These are phyloP conservation scores for Hypsopygia costalis DNA, from an alignment of 2,888 invertebrate genomes.

Conservation along the genomic window DNA sequence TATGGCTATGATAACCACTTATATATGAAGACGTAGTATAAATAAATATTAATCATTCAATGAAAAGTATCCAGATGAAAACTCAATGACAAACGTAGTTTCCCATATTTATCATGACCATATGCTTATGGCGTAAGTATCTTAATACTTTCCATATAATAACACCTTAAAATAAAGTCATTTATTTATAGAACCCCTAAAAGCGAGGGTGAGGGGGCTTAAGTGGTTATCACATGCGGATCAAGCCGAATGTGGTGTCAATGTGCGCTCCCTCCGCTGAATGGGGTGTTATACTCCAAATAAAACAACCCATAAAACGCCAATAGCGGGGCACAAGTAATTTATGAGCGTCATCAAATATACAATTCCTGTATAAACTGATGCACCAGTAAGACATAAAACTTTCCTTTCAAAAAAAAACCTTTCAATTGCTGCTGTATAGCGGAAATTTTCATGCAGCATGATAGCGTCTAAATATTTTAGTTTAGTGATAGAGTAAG, in stretches of 20 bases:
- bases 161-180: constrained; percentile 30
- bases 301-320: constrained; percentile 8
- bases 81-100: constrained; percentile 1
- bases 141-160: constrained; percentile 16
- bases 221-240: constrained; percentile 24
- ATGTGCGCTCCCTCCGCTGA: constrained; percentile 15
- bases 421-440: too few species aligned
- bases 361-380: background rate
- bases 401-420: too few species aligned
- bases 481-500: too few species aligned
- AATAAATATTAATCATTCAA: too few species aligned
- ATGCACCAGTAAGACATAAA: background rate
- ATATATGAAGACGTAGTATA: too few species aligned
- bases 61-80: background rate
- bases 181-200: constrained; percentile 37
- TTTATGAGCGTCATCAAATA: background rate
- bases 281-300: constrained; percentile 11
- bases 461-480: too few species aligned
- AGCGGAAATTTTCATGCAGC: too few species aligned
- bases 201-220: constrained; percentile 25
- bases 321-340: background rate
- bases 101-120: background rate
- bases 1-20: too few species aligned
- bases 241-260: constrained; percentile 32
- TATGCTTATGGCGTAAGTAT: background rate